Evolutionary conservation across 2,888 invertebrate species (phyloP).

Genomic region (Aproaerema taeniolella): DNA sequence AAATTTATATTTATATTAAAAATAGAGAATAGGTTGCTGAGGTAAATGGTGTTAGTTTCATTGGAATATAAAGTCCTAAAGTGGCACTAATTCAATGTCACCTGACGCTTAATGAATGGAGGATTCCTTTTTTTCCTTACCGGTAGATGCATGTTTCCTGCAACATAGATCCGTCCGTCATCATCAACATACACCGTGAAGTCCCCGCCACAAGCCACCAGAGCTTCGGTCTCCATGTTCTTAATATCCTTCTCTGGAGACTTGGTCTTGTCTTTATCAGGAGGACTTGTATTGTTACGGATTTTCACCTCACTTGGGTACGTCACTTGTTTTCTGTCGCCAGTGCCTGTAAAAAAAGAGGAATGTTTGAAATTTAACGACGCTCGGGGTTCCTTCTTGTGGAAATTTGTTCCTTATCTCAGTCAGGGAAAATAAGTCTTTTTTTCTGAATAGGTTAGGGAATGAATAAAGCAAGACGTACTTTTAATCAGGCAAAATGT

Average conservation of each 20-base stretch:
- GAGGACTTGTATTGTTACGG: conserved; percentile 51
- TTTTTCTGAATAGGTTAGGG: background rate
- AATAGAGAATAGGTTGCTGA: too few species aligned
- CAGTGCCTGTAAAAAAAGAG: conserved; percentile 77
- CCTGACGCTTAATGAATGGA: too few species aligned
- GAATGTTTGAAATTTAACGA: too few species aligned
- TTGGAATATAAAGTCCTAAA: too few species aligned
- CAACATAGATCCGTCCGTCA: conserved; percentile 82
- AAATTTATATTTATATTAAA: too few species aligned
- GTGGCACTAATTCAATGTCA: too few species aligned
- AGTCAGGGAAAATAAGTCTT: background rate
- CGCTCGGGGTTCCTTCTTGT: too few species aligned
- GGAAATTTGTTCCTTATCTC: too few species aligned
- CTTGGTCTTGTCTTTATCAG: too few species aligned
- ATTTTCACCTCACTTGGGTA: conserved; percentile 75
- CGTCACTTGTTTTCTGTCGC: conserved; percentile 78
- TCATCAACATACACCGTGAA: conserved; percentile 84
- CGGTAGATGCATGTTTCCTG: conserved; percentile 81
- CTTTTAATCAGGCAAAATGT: too few species aligned
- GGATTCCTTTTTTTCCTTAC: too few species aligned
- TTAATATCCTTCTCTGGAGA: conserved; percentile 38
- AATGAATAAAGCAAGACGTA: background rate
- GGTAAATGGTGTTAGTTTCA: too few species aligned
- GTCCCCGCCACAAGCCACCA: conserved; percentile 85
- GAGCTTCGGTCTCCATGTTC: conserved; percentile 37